A percentile compares a stretch with the other conserved stretches of the same genome.
Evolutionary conservation across 2,113 vertebrate genomes (phyloP).

Genomic region (Hydrochoerus hydrochaeris): DNA sequence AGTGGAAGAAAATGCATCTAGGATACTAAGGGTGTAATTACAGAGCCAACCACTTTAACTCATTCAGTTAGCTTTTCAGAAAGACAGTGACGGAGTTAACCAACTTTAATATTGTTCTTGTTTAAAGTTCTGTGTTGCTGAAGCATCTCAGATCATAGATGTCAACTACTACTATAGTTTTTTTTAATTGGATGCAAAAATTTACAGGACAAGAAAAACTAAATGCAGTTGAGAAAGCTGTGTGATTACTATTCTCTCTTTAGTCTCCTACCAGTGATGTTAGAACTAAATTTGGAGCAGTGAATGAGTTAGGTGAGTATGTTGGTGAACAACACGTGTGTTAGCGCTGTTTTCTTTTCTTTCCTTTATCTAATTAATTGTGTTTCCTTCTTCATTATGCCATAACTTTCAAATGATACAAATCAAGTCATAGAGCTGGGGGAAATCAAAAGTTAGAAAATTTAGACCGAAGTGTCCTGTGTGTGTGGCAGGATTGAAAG

Average conservation of each 20-base stretch:
- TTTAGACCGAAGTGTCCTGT: not conserved
- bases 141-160: not conserved
- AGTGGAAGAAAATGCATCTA: not conserved
- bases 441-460: not conserved
- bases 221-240: not conserved
- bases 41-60: not conserved
- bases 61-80: not conserved
- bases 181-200: not conserved
- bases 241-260: not conserved
- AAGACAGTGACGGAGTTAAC: not conserved
- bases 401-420: constrained; percentile 5
- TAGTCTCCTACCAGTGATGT: not conserved
- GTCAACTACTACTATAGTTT: not conserved
- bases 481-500: constrained; percentile 40
- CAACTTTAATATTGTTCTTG: not conserved
- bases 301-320: accelerated
- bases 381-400: not conserved
- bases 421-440: not conserved
- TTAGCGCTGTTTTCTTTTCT: not conserved
- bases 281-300: not conserved
- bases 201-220: not conserved
- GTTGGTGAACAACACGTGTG: not conserved
- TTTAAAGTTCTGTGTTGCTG: not conserved
- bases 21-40: not conserved
- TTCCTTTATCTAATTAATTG: not conserved